Base-by-base conservation (phyloP, 2,888 invertebrate species). In the Epinotia brunnichana region DNA sequence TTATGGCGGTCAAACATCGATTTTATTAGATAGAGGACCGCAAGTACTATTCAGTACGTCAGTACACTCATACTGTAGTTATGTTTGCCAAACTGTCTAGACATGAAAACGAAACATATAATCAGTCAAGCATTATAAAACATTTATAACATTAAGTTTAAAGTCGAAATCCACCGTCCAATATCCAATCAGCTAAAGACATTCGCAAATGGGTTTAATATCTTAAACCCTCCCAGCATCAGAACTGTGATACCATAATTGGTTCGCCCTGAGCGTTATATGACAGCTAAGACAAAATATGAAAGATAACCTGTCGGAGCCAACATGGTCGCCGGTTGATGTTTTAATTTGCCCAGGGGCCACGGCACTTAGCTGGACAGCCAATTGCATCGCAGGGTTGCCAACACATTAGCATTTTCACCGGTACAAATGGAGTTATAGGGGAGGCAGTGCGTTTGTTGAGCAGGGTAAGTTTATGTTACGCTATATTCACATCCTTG, bases 331-430 rank as follows among this genome's bases (percentile, higher is more conserved):
- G 84, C 80, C 66, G 74, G 74, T 77, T 88, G 90, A 91, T 90
- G 90, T 88, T 91, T 91, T 92, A 92, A 92, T 92, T 91, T 91
- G 91, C 92, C 92, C 89, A 86, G 85, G 84, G 92, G 92, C 91
- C 84, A 85, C 82, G 84, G 87, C 88, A 87, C 83, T 90, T 89
- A 88, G 88, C 85, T 82, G 77, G 79, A 79, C 84, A 81, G 85
- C 86, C 88, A 85, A 87, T 87, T 87, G 86, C 81, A 85, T 75
- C 48, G 48, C 15, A 90, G 89, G 90, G 90, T 51, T 90, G 87
- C n/a, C 81, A 75, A 51, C 29, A 17, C 41, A 69, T 73, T 73
- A 35, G 69, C 73, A 73, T 73, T 73, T 69, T 73, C 17, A n/a
- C 56, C 68, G 73, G 73, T 19, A 68, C 67, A 56, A 56, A 59